A percentile compares a stretch with the other conserved stretches of the same genome.
phyloP scores from a whole-genome alignment of 2,113 vertebrate species.

The Cathartes aura region DNA sequence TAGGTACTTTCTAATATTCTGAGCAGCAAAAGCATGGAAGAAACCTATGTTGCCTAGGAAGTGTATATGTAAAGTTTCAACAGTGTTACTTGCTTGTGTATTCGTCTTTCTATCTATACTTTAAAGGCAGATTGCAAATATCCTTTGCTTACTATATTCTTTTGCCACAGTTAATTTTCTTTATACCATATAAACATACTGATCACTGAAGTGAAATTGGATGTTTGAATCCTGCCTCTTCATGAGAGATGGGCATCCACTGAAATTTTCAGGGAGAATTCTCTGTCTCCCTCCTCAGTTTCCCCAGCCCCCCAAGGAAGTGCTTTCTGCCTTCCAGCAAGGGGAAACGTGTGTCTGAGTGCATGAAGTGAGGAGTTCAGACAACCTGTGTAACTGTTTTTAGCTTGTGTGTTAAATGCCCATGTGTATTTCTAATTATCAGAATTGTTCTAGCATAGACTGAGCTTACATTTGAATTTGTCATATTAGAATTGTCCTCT shows the following conservation, averaged over 20 bases:
- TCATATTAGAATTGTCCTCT: background rate
- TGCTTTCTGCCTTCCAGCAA: background rate
- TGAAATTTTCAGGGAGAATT: background rate
- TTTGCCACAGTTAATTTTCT: background rate
- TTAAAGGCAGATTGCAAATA: background rate
- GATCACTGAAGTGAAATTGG: background rate
- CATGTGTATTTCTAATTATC: background rate
- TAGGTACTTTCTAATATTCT: background rate
- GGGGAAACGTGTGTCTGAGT: accelerated
- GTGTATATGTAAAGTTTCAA: accelerated
- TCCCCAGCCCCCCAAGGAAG: background rate
- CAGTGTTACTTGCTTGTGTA: background rate
- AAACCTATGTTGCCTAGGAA: background rate
- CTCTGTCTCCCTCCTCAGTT: background rate
- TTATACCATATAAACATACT: background rate
- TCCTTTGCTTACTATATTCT: background rate
- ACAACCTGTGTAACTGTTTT: background rate
- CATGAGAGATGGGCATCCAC: background rate
- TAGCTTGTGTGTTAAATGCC: background rate
- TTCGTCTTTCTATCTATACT: background rate
- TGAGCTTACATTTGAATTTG: background rate
- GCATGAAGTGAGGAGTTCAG: background rate
- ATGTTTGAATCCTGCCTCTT: background rate
- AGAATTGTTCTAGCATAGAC: background rate
- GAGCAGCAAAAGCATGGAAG: background rate